Conservation (phyloP, 2,113 vertebrate genomes). For the Leucoraja erinaceus region DNA sequence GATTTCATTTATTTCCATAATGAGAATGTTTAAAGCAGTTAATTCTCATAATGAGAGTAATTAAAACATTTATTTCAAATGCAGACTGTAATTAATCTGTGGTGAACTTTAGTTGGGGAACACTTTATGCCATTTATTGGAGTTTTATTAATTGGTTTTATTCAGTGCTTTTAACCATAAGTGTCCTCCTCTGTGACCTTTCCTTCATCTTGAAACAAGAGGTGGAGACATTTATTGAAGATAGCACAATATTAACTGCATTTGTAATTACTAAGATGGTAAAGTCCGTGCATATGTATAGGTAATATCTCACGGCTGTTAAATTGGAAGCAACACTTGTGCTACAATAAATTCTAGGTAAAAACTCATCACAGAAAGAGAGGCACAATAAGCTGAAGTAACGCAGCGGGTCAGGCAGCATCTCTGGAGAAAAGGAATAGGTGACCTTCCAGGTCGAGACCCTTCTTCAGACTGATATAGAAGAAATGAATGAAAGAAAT, state of each 20-base stretch:
- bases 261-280: not conserved
- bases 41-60: constrained; percentile 35
- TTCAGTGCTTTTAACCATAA: not conserved
- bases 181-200: not conserved
- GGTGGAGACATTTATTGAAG: not conserved
- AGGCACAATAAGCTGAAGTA: not conserved
- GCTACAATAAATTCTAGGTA: not conserved
- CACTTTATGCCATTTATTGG: not conserved
- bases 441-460: too few relatives aligned
- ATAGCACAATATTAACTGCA: not conserved
- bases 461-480: too few relatives aligned
- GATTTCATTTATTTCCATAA: constrained; percentile 37
- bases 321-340: not conserved
- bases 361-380: not conserved
- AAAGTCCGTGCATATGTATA: not conserved
- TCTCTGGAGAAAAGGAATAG: too few relatives aligned
- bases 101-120: constrained; percentile 11
- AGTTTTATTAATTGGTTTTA: constrained; percentile 15
- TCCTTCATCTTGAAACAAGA: not conserved
- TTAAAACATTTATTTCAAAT: constrained; percentile 38
- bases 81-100: constrained; percentile 37
- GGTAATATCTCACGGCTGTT: not conserved
- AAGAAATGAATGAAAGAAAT: too few relatives aligned
- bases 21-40: constrained; percentile 36
- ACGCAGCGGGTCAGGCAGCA: too few relatives aligned